Base-by-base conservation (phyloP, 2,113 vertebrate genomes). In the Hemiprocne comata region DNA sequence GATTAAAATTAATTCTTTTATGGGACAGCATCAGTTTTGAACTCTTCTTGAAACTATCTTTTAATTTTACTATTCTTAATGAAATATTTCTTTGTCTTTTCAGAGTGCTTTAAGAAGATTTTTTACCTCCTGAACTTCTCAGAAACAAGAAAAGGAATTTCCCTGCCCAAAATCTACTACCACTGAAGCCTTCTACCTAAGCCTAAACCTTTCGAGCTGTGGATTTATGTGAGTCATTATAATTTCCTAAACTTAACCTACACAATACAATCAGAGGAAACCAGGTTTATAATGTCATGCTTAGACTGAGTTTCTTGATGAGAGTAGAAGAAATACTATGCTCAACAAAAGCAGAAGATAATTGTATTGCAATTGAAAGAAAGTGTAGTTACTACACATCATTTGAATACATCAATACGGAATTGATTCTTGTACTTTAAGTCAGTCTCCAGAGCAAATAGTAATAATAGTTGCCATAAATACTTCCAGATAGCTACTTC, bases 371-470 rank as follows among this genome's bases (percentile, higher is more conserved):
- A 38, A 71, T 36, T 85, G 85, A 70, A 53, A 75, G 55, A 89
- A 54, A 57, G 12, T 42, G 60, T 82, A 84, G 62, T 77, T 94
- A 81, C 57, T 76, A 90, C 60, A 76, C n/a, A 62, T 60, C 53
- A 60, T 54, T 46, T 87, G 70, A 90, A 75, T 58, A 54, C 62
- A 67, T 95, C 89, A 73, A 77, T 94, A 89, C 54, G 77, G 24
- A 92, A 94, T 82, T 90, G 67, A 93, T 94, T 70, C 71, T 91
- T 79, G 17, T 89, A 69, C 69, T 94, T 70, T 83, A 28, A 88
- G 31, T 71, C 62, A 75, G 60, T 69, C 48, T 93, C 71, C 85
- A 91, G 86, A 96, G 54, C 26, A 97, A 91, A 93, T 31, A 55
- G 8, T 58, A 95, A 46, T 80, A 88, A 92, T 80, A 64, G 33